Conservation (phyloP, 2,113 vertebrate genomes). For the Pitta sordida region DNA sequence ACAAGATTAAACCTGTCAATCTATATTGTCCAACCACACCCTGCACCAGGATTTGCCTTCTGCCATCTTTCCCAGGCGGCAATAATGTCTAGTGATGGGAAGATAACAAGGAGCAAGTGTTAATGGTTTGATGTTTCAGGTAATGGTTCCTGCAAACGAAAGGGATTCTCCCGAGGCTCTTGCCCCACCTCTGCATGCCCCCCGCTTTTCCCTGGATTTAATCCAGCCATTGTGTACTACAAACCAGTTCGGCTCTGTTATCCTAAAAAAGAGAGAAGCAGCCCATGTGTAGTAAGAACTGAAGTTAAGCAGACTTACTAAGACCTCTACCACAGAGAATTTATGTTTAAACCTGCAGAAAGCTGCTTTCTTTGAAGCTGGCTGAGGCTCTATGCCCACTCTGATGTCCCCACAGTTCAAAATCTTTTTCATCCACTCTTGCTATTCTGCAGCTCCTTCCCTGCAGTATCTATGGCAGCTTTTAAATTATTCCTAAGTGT, state of each 20-base stretch:
- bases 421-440: background rate
- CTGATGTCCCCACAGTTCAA: background rate
- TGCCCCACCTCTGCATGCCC: background rate
- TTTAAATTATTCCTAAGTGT: background rate
- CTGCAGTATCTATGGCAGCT: background rate
- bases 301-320: background rate
- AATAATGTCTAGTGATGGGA: background rate
- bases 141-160: background rate
- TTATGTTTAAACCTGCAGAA: constrained; percentile 14
- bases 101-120: background rate
- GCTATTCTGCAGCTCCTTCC: background rate
- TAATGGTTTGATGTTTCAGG: background rate
- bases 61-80: background rate
- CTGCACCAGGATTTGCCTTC: background rate
- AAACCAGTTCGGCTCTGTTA: background rate
- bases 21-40: constrained; percentile 3
- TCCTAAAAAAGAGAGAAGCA: background rate
- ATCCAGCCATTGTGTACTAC: background rate
- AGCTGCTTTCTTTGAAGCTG: background rate
- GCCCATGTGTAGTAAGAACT: background rate
- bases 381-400: background rate
- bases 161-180: background rate
- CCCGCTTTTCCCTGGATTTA: background rate
- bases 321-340: background rate
- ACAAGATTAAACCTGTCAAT: background rate